A percentile compares a stretch with the other conserved stretches of the same genome.
Conservation (phyloP, 92 coral and sea anemone genomes). For the Virgularia gustaviana region DNA sequence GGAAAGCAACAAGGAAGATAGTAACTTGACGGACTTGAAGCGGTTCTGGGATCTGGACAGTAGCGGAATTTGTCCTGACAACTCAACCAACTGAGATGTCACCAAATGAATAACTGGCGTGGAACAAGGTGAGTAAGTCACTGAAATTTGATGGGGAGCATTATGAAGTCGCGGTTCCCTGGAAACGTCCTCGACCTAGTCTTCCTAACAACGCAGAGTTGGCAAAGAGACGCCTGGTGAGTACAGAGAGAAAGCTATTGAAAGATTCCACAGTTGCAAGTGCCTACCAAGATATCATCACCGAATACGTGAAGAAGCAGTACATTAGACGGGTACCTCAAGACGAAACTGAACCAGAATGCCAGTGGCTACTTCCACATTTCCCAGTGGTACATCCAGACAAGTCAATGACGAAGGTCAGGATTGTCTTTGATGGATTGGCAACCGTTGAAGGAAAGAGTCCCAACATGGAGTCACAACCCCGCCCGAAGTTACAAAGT, state of each 20-base stretch:
- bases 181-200: constrained; percentile 52
- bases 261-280: constrained; percentile 37
- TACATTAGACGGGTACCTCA: constrained; percentile 40
- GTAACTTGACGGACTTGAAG: constrained; percentile 30
- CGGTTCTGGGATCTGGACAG: constrained; percentile 59
- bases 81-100: constrained; percentile 35
- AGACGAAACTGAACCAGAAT: constrained; percentile 42
- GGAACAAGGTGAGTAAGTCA: constrained; percentile 48
- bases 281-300: constrained; percentile 51
- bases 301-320: constrained; percentile 53
- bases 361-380: constrained; percentile 49
- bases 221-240: constrained; percentile 41
- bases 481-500: constrained; percentile 41
- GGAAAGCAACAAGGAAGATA: background rate
- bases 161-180: constrained; percentile 55
- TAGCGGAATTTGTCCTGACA: constrained; percentile 35
- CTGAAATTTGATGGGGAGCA: constrained; percentile 35
- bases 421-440: constrained; percentile 36
- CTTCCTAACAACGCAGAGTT: constrained; percentile 40
- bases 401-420: constrained; percentile 8
- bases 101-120: constrained; percentile 46
- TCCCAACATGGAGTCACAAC: constrained; percentile 44
- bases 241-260: constrained; percentile 27
- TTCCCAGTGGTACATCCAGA: constrained; percentile 48
- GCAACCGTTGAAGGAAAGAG: constrained; percentile 43